phyloP scores from a whole-genome alignment of 2,113 vertebrate species.

The Upupa epops region DNA sequence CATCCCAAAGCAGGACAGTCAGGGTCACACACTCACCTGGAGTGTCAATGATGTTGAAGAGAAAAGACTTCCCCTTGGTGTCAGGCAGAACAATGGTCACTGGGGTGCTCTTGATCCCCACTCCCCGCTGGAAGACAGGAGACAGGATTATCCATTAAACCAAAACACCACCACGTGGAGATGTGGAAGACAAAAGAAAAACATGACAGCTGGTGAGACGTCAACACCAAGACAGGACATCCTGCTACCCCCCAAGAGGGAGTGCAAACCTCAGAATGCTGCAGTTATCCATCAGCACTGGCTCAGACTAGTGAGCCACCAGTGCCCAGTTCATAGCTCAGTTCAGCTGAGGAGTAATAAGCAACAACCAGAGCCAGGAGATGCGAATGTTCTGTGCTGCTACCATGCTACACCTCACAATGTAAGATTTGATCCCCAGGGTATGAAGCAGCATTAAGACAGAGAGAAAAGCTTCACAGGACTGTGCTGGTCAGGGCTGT shows the following conservation, averaged over 20 bases:
- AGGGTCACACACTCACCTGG: slow-evolving; percentile 80
- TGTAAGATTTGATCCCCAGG: background rate
- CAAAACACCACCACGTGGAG: fast-evolving
- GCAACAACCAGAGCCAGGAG: background rate
- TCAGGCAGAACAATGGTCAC: slow-evolving; percentile 96
- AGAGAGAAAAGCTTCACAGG: background rate
- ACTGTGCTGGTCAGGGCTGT: background rate
- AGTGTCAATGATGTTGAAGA: slow-evolving; percentile 98
- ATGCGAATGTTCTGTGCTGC: background rate
- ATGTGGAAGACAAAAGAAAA: background rate
- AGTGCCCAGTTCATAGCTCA: too few species aligned
- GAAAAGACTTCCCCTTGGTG: slow-evolving; percentile 96
- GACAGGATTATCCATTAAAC: background rate
- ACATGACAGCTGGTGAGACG: background rate
- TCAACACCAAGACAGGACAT: background rate
- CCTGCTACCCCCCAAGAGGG: background rate
- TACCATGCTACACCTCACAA: background rate
- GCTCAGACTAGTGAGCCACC: background rate
- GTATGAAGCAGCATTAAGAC: background rate
- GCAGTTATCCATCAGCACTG: background rate
- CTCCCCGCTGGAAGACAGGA: slow-evolving; percentile 85
- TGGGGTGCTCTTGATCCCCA: slow-evolving; percentile 97
- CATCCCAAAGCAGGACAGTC: background rate
- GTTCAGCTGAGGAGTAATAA: background rate
- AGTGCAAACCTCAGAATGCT: background rate